Conservation (phyloP, 2,113 vertebrate genomes). For the Orcinus orca region DNA sequence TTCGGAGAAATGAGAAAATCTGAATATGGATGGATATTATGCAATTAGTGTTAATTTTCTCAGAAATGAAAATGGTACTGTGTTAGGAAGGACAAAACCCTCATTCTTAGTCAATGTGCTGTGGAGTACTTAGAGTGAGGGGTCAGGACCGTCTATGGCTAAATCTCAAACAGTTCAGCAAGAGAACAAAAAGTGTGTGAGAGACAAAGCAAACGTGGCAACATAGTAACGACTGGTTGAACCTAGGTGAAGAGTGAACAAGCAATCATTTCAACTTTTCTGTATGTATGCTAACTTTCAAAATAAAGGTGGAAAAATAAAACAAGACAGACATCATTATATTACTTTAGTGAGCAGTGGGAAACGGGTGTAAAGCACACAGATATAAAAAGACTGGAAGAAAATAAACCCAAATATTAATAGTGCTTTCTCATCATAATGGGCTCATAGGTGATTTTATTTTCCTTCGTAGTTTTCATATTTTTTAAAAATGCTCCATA, state of each 20-base stretch:
- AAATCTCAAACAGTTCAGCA: not conserved
- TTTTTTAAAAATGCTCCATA: not conserved
- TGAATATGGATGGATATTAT: not conserved
- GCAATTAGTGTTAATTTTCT: not conserved
- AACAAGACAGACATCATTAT: not conserved
- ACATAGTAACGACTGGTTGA: too few species aligned
- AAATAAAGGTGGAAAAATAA: not conserved
- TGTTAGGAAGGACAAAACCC: not conserved
- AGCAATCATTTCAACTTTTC: not conserved
- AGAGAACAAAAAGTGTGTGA: not conserved
- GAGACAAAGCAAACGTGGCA: rapidly evolving
- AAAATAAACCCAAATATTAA: not conserved
- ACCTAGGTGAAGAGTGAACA: too few species aligned
- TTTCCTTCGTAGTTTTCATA: not conserved
- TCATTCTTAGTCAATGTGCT: not conserved
- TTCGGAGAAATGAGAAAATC: not conserved
- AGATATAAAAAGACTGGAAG: not conserved
- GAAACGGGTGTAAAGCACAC: not conserved
- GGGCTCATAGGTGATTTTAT: not conserved
- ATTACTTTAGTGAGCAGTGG: not conserved
- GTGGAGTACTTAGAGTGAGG: not conserved
- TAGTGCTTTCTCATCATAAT: not conserved
- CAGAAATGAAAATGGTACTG: not conserved
- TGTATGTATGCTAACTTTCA: not conserved
- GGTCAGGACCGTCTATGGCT: not conserved